These are phyloP conservation scores for Hyles vespertilio DNA, from an alignment of 1,140 invertebrate genomes.

Conservation along the genomic window DNA sequence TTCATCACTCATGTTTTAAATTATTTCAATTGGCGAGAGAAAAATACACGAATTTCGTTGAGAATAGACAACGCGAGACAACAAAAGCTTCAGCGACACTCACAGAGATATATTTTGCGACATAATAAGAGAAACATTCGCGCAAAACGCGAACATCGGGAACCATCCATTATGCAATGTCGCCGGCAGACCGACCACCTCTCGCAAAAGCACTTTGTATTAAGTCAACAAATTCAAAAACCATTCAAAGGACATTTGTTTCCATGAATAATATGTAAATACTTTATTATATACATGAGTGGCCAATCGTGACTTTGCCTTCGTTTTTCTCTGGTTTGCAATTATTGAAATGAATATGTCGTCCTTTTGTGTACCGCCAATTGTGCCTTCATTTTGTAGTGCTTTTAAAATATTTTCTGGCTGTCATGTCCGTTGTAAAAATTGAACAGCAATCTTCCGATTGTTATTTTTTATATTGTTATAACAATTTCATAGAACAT, in stretches of 20 bases:
- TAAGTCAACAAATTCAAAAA: slow-evolving; percentile 68
- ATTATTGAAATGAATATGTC: slow-evolving; percentile 5
- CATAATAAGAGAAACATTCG: slow-evolving; percentile 58
- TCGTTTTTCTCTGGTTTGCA: slow-evolving; percentile 12
- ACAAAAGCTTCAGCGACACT: slow-evolving; percentile 19
- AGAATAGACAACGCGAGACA: slow-evolving; percentile 4
- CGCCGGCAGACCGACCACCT: slow-evolving; percentile 49
- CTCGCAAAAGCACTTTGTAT: slow-evolving; percentile 65
- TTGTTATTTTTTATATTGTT: no score
- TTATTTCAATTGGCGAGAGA: no score
- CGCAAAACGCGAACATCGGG: slow-evolving; percentile 46
- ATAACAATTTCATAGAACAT: no score
- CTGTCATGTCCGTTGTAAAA: no score
- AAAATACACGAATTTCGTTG: neutral
- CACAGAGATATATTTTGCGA: slow-evolving; percentile 46
- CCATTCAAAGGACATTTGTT: slow-evolving; percentile 65
- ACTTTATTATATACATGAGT: slow-evolving; percentile 43
- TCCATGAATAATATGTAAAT: slow-evolving; percentile 64
- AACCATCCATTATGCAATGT: slow-evolving; percentile 47
- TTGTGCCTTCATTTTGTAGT: neutral
- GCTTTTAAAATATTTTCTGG: no score
- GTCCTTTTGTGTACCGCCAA: slow-evolving; percentile 2
- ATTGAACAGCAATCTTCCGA: no score
- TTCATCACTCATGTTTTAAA: no score
- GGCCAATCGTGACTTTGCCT: slow-evolving; percentile 9